These are phyloP conservation scores for Helicoverpa assulta DNA, from an alignment of 2,888 invertebrate species.

Conservation along the genomic window DNA sequence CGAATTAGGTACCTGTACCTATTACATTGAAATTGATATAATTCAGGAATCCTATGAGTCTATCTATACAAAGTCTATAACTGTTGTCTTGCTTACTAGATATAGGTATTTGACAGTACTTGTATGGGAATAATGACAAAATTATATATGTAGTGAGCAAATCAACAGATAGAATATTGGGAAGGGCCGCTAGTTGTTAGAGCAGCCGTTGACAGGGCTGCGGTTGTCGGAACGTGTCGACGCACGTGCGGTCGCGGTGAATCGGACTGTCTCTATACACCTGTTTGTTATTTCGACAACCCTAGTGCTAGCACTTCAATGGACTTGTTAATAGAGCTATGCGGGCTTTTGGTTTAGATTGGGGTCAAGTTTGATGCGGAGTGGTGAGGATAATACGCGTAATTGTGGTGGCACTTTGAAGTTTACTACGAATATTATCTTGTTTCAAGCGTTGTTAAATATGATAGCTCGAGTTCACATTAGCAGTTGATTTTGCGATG, in stretches of 20 bases:
- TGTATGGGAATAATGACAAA: no score
- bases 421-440: neutral
- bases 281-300: constrained; percentile 55
- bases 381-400: constrained; percentile 15
- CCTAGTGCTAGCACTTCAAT: constrained; percentile 41
- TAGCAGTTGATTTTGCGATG: neutral
- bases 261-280: constrained; percentile 31
- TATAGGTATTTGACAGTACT: no score
- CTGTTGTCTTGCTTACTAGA: no score
- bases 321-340: constrained; percentile 50
- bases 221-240: constrained; percentile 48
- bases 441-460: neutral
- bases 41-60: neutral
- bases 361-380: constrained; percentile 34
- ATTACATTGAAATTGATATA: neutral
- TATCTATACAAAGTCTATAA: no score
- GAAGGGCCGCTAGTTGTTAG: constrained; percentile 4
- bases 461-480: neutral
- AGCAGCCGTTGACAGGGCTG: constrained; percentile 33
- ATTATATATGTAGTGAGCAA: no score
- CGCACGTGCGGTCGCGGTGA: constrained; percentile 33
- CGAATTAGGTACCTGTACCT: constrained; percentile 1
- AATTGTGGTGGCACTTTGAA: constrained; percentile 10
- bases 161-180: no score
- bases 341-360: constrained; percentile 40